phyloP scores from a whole-genome alignment of 2,113 vertebrate genomes.

The Herpetotheres cachinnans region DNA sequence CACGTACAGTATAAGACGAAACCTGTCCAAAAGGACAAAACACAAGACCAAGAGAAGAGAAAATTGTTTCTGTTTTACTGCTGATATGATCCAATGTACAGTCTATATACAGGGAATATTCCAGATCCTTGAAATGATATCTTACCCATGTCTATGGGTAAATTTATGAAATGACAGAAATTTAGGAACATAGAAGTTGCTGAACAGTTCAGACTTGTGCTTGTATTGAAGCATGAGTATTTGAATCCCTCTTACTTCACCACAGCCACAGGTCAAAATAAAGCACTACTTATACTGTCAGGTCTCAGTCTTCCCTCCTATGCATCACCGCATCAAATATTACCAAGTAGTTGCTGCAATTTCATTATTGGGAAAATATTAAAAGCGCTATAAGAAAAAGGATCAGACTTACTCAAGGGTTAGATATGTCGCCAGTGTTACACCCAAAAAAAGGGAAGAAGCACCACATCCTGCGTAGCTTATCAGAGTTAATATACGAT shows the following conservation, averaged over 20 bases:
- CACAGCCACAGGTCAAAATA: neutral
- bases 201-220: neutral
- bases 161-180: neutral
- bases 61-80: neutral
- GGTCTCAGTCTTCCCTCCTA: neutral
- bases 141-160: neutral
- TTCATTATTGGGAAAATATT: neutral
- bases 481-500: slow-evolving; percentile 77
- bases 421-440: slow-evolving; percentile 82
- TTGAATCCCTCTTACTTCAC: neutral
- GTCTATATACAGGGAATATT: neutral
- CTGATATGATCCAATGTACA: neutral
- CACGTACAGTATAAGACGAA: neutral
- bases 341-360: neutral
- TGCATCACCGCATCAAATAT: neutral
- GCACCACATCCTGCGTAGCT: slow-evolving; percentile 83
- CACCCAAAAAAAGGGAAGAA: slow-evolving; percentile 84
- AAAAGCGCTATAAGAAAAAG: neutral
- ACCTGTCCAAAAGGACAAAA: neutral
- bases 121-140: neutral
- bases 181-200: neutral
- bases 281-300: neutral
- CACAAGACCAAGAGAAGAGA: neutral
- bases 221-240: neutral
- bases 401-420: slow-evolving; percentile 81